phyloP scores from a whole-genome alignment of 2,113 vertebrate genomes.

The Rhipidura dahli region DNA sequence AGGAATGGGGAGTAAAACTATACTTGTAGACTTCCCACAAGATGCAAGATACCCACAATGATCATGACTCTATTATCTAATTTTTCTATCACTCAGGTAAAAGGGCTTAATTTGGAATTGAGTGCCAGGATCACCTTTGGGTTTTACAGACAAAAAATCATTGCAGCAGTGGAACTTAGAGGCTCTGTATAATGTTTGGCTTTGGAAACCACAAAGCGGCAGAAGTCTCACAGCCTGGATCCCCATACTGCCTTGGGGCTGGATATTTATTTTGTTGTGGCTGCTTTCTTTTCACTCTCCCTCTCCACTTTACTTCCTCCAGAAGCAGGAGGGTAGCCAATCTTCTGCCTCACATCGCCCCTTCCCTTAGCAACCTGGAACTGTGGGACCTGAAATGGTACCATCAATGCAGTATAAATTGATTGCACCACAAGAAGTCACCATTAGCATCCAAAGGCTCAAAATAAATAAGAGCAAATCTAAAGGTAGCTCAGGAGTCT shows the following conservation, averaged over 20 bases:
- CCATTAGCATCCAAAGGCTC: background rate
- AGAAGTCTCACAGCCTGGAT: background rate
- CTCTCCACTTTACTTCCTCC: background rate
- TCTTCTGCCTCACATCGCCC: background rate
- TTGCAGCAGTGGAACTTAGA: background rate
- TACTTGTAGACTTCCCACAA: background rate
- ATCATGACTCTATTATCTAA: background rate
- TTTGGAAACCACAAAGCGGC: background rate
- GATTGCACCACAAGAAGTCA: background rate
- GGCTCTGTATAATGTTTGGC: background rate
- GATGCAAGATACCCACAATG: background rate
- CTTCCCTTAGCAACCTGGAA: background rate
- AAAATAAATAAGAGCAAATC: background rate
- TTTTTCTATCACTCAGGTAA: background rate
- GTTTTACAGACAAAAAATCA: background rate
- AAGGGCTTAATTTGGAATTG: background rate
- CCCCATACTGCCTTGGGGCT: background rate
- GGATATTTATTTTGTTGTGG: background rate
- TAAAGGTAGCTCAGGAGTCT: background rate
- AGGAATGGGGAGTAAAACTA: background rate
- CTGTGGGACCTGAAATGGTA: background rate
- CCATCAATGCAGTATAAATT: rapidly evolving
- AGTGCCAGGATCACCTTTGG: background rate
- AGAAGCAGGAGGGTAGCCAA: background rate
- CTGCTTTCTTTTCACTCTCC: background rate